Evolutionary conservation across 1,140 invertebrate genomes (phyloP), one percentile per base, ranked within the genome.

Genomic region (Pomacea maculata): DNA sequence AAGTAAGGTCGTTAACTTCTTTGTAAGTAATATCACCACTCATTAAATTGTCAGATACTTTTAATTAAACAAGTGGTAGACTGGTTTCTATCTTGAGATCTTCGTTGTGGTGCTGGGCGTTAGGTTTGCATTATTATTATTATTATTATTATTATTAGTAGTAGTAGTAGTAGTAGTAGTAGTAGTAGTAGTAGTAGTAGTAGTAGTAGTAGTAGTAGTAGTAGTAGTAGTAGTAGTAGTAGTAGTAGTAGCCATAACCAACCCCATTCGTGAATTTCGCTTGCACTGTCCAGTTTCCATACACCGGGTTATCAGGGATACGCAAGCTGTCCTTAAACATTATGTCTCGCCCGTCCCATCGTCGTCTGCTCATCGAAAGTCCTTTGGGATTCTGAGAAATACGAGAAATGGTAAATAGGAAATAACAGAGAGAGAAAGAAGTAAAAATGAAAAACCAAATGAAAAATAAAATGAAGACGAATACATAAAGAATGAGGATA

Each of bases 271-370:
- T 75, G 78, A 81, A 87, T 17, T 79, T 80, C 0, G 86, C 86
- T n/a, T 72, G 80, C 17, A 88, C 79, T 2, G 87, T 86, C 86
- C 86, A 88, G 82, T 88, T 88, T 1, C 84, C 82, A 75, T 78
- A 83, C 21, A 85, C 82, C 3, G 84, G 84, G 71, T 85, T 80
- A 8, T 83, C 80, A 19, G 84, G 84, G 76, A 83, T 85, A 55
- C 84, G 78, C 52, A 83, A 25, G 7, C 67, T 80, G 68, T 85
- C 84, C 57, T 55, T 73, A 34, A 75, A 55, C 15, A 85, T 80
- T 52, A 80, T 15, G 34, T 81, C 81, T 21, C 68, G 74, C 14
- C 77, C 75, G 45, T 85, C 83, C 17, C 78, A 63, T 7, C 61
- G 52, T 52, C 80, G 74, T 25, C 82, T 78, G 70, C 82, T 85